A percentile compares a stretch with the other conserved stretches of the same genome.
Evolutionary conservation across 2,888 invertebrate species (phyloP).

Genomic region (Lydus trimaculatus): DNA sequence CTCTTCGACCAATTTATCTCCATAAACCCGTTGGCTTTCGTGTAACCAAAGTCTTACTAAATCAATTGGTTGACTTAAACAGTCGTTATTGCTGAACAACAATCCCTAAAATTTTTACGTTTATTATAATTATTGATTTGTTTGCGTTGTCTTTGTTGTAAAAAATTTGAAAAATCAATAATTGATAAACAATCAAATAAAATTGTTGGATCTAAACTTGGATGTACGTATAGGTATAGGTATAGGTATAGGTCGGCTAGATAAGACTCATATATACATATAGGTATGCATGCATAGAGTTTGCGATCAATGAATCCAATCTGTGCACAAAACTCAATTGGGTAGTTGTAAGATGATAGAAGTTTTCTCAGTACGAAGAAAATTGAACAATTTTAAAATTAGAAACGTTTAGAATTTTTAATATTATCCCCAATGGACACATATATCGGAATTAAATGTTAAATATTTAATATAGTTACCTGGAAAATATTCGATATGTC

Average conservation of each 20-base stretch:
- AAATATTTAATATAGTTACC: constrained; percentile 61
- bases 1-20: constrained; percentile 91
- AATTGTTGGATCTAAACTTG: no score
- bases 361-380: neutral
- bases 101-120: constrained; percentile 73
- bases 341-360: neutral
- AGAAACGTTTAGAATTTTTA: neutral
- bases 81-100: constrained; percentile 89
- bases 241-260: no score
- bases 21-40: constrained; percentile 92
- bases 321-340: neutral
- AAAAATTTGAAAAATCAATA: neutral
- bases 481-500: constrained; percentile 96
- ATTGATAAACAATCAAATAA: neutral
- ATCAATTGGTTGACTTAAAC: constrained; percentile 80
- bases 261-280: no score
- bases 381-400: neutral
- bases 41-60: constrained; percentile 92
- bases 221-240: no score
- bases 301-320: constrained; percentile 6
- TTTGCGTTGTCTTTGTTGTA: no score
- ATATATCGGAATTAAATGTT: neutral
- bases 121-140: neutral
- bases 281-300: no score
- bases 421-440: neutral